Conservation (phyloP, 2,888 invertebrate genomes). For the Apamea crenata region DNA sequence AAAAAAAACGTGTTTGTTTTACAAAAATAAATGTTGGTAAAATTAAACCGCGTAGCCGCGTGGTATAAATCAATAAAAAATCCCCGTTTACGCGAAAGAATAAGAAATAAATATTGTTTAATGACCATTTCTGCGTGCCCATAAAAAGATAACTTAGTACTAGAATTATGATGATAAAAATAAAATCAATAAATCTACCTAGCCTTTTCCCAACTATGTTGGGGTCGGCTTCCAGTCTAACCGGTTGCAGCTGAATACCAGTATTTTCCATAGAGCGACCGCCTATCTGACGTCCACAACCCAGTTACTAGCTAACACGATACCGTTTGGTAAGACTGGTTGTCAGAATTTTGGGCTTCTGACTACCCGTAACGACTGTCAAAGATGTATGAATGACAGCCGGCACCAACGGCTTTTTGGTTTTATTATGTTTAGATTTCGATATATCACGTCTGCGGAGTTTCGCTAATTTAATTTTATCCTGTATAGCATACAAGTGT, state of each 20-base stretch:
- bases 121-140: background rate
- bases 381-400: background rate
- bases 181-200: background rate
- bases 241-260: no score
- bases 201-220: background rate
- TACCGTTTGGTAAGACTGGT: background rate
- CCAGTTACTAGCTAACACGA: no score
- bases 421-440: no score
- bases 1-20: background rate
- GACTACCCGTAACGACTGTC: background rate
- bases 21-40: background rate
- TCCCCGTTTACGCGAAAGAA: no score
- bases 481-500: background rate
- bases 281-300: no score
- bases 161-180: background rate
- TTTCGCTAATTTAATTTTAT: background rate
- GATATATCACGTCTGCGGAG: no score
- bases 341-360: no score
- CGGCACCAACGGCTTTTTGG: no score
- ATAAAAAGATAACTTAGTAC: background rate
- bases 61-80: background rate
- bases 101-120: background rate
- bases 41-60: background rate
- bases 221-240: background rate
- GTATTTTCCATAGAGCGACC: no score